These are phyloP conservation scores for Ptychadena robeensis DNA, from an alignment of 2,797 vertebrate species.

Conservation along the genomic window DNA sequence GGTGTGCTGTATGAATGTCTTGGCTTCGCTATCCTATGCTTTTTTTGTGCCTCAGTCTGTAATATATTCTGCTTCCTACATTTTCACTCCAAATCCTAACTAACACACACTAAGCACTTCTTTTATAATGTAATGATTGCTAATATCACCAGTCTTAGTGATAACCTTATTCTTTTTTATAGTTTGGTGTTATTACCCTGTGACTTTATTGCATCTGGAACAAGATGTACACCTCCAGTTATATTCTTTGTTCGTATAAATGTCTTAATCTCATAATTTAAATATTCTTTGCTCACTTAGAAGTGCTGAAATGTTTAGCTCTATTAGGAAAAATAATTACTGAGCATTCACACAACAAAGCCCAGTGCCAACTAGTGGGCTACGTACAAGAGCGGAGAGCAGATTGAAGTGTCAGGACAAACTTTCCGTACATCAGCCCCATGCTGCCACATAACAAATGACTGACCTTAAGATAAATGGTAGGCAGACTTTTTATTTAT, in stretches of 20 bases:
- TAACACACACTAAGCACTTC: background rate
- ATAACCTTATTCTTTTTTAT: background rate
- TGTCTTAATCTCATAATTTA: conserved; percentile 6
- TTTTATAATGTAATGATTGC: background rate
- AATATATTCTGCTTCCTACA: background rate
- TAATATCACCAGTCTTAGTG: background rate
- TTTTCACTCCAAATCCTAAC: background rate
- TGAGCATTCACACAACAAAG: background rate
- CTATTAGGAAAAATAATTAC: background rate
- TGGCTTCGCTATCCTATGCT: too few species aligned
- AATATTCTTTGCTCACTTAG: background rate
- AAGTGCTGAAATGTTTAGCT: conserved; percentile 9
- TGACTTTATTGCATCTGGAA: background rate
- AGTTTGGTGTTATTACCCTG: background rate
- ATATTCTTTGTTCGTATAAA: background rate
- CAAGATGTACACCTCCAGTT: background rate
- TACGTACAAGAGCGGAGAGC: background rate
- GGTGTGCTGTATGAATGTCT: too few species aligned
- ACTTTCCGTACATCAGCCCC: background rate
- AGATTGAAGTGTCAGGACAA: background rate
- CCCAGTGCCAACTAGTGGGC: background rate
- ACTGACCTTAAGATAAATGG: too few species aligned
- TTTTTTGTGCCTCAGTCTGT: background rate
- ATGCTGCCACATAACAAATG: too few species aligned
- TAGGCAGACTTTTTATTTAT: too few species aligned